These are phyloP conservation scores for Melanitta fusca DNA, from an alignment of 2,797 vertebrate genomes.

Conservation along the genomic window DNA sequence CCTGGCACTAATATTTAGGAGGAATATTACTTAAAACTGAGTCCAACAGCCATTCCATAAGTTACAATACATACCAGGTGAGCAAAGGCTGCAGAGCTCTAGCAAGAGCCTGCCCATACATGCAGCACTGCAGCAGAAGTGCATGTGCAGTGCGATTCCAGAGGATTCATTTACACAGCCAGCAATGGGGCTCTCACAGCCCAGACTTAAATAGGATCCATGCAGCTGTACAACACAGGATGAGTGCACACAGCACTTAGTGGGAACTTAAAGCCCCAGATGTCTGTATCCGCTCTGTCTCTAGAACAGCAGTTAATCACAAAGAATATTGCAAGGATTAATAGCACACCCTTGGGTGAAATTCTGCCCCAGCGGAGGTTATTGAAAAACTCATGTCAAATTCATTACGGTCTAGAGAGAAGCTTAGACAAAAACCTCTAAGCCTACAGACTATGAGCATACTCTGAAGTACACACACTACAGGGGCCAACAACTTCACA, in stretches of 20 bases:
- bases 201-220: neutral
- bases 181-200: neutral
- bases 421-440: neutral
- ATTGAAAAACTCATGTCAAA: neutral
- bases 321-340: neutral
- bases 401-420: neutral
- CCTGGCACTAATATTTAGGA: neutral
- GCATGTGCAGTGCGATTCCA: neutral
- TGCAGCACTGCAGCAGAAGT: neutral
- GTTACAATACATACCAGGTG: rapidly evolving
- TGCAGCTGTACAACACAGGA: neutral
- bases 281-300: neutral
- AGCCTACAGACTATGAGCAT: neutral
- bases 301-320: neutral
- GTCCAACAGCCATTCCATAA: neutral
- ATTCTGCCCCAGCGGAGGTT: neutral
- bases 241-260: neutral
- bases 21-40: neutral
- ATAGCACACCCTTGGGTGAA: neutral
- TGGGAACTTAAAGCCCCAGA: neutral
- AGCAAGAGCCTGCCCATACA: neutral
- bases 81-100: neutral
- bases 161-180: neutral
- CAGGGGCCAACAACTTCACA: neutral
- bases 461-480: neutral